Conservation (phyloP, 2,888 invertebrate genomes). For the Mystacides longicornis region DNA sequence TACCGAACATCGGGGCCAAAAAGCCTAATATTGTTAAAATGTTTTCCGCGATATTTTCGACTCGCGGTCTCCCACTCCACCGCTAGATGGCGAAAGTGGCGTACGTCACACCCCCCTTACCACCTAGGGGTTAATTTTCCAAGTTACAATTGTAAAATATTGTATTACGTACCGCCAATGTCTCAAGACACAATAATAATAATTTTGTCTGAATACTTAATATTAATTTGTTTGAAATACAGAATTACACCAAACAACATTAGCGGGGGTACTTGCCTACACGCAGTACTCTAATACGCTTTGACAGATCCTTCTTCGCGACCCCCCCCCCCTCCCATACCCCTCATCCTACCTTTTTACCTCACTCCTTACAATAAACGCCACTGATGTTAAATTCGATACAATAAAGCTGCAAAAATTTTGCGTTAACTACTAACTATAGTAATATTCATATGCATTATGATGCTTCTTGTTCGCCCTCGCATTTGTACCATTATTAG, state of each 20-base stretch:
- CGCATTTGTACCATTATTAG: too few relatives aligned
- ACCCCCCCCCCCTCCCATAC: too few relatives aligned
- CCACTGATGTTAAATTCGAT: too few relatives aligned
- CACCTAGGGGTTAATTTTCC: background rate
- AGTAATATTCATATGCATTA: too few relatives aligned
- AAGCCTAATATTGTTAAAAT: slow-evolving; percentile 5
- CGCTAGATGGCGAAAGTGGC: background rate
- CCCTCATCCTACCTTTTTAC: too few relatives aligned
- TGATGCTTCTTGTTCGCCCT: too few relatives aligned
- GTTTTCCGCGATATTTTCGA: slow-evolving; percentile 9
- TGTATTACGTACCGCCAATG: slow-evolving; percentile 7
- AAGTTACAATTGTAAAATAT: slow-evolving; percentile 7
- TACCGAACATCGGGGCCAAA: background rate
- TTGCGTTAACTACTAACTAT: too few relatives aligned
- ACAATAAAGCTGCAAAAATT: too few relatives aligned
- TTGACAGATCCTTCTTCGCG: too few relatives aligned
- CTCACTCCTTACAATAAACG: too few relatives aligned
- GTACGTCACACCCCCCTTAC: background rate
- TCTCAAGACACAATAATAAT: background rate
- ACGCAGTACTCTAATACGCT: too few relatives aligned
- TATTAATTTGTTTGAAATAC: background rate
- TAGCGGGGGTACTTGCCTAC: slow-evolving; percentile 25
- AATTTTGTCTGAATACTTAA: background rate
- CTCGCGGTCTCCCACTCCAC: background rate
- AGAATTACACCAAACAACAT: slow-evolving; percentile 21